phyloP scores from a whole-genome alignment of 2,888 invertebrate species.

The Eupithecia tripunctaria region DNA sequence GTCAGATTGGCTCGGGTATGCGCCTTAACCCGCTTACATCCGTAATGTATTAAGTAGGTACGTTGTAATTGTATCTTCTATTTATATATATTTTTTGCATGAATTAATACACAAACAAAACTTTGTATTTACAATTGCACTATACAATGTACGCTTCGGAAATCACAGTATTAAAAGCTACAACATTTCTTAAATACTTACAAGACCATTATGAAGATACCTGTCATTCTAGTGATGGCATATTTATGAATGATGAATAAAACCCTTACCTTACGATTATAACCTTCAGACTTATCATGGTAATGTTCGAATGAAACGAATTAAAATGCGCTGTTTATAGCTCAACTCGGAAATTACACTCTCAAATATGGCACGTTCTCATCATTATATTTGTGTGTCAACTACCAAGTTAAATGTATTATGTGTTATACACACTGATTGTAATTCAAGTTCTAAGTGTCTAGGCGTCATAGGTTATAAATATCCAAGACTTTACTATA shows the following conservation, averaged over 20 bases:
- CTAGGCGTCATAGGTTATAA: neutral
- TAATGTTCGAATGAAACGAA: slow-evolving; percentile 57
- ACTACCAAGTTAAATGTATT: slow-evolving; percentile 19
- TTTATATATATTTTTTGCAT: neutral
- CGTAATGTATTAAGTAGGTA: too few relatives aligned
- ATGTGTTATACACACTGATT: neutral
- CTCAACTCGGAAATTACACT: slow-evolving; percentile 46
- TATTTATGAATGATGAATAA: slow-evolving; percentile 57
- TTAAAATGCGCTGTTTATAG: slow-evolving; percentile 58
- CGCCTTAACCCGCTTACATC: too few relatives aligned
- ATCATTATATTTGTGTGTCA: slow-evolving; percentile 28
- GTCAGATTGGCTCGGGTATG: too few relatives aligned
- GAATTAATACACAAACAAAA: neutral
- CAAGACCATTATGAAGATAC: slow-evolving; percentile 29
- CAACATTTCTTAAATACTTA: slow-evolving; percentile 33
- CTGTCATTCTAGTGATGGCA: slow-evolving; percentile 42
- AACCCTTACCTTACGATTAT: slow-evolving; percentile 50
- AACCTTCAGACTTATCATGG: slow-evolving; percentile 54
- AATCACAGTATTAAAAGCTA: slow-evolving; percentile 23
- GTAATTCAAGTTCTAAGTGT: neutral
- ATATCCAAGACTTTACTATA: neutral
- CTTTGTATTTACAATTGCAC: neutral
- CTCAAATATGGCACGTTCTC: slow-evolving; percentile 27
- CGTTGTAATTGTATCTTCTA: neutral
- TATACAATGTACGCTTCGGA: slow-evolving; percentile 2